phyloP scores from a whole-genome alignment of 2,113 vertebrate species.

The Ophiodon elongatus region DNA sequence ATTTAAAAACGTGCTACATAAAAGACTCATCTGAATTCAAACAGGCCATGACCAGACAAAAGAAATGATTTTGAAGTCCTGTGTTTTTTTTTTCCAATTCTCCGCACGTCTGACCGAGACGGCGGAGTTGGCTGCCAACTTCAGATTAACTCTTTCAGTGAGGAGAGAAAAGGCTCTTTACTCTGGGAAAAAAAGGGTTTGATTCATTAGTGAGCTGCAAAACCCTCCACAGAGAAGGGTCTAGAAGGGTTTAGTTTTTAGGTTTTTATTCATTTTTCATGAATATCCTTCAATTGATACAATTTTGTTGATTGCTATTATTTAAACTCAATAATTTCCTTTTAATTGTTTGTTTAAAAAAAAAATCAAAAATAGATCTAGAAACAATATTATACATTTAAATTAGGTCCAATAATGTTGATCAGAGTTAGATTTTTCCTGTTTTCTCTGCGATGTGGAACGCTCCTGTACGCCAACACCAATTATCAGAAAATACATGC shows the following conservation, averaged over 20 bases:
- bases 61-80: slow-evolving; percentile 64
- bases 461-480: neutral
- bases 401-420: neutral
- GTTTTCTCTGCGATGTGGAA: neutral
- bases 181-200: slow-evolving; percentile 22
- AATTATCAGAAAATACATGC: neutral
- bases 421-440: neutral
- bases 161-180: slow-evolving; percentile 61
- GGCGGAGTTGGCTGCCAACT: slow-evolving; percentile 77
- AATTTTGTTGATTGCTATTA: neutral
- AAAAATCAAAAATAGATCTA: neutral
- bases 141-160: slow-evolving; percentile 82
- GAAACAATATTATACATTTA: neutral
- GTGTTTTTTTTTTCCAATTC: slow-evolving; percentile 75
- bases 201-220: slow-evolving; percentile 33
- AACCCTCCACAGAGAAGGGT: slow-evolving; percentile 2
- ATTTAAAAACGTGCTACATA: neutral
- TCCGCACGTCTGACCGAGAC: slow-evolving; percentile 75
- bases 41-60: slow-evolving; percentile 55
- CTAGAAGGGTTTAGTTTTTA: too few relatives aligned
- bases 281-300: neutral
- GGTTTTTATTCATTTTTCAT: neutral
- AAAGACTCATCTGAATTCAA: slow-evolving; percentile 37
- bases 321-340: neutral
- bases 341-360: neutral